Evolutionary conservation across 2,888 invertebrate genomes (phyloP).

Genomic region (Apodemia duryi): DNA sequence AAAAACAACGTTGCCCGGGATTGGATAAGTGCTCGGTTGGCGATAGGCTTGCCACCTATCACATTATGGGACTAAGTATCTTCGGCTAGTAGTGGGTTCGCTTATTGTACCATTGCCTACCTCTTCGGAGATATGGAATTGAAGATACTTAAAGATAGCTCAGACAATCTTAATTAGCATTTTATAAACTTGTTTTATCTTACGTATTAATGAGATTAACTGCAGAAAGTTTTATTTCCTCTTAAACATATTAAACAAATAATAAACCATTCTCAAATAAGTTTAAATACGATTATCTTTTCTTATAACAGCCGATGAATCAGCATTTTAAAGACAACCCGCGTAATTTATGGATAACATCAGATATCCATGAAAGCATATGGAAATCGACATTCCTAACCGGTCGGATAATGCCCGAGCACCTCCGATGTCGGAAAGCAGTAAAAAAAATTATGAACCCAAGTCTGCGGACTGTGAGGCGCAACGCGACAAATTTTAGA

Average conservation of each 20-base stretch:
- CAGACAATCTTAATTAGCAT: no score
- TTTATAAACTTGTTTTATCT: no score
- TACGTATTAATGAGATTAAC: not conserved
- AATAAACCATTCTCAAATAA: slow-evolving; percentile 14
- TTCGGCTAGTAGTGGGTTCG: no score
- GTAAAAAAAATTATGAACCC: slow-evolving; percentile 51
- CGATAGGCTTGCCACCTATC: no score
- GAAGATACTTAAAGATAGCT: no score
- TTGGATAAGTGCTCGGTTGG: no score
- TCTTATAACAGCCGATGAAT: slow-evolving; percentile 51
- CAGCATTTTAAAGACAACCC: slow-evolving; percentile 52
- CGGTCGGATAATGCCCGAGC: slow-evolving; percentile 49
- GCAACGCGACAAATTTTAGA: slow-evolving; percentile 64
- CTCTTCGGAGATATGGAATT: no score
- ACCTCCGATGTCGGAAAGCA: slow-evolving; percentile 44
- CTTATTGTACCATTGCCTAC: no score
- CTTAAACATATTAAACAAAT: slow-evolving; percentile 34
- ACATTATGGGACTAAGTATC: no score
- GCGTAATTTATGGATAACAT: slow-evolving; percentile 39
- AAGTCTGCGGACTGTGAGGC: slow-evolving; percentile 43
- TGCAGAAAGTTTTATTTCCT: not conserved
- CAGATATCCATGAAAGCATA: slow-evolving; percentile 41
- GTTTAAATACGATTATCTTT: slow-evolving; percentile 41
- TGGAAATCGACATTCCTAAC: slow-evolving; percentile 44
- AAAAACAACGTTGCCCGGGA: no score